These are phyloP conservation scores for Eupithecia centaureata DNA, from an alignment of 2,888 invertebrate species.

Conservation along the genomic window DNA sequence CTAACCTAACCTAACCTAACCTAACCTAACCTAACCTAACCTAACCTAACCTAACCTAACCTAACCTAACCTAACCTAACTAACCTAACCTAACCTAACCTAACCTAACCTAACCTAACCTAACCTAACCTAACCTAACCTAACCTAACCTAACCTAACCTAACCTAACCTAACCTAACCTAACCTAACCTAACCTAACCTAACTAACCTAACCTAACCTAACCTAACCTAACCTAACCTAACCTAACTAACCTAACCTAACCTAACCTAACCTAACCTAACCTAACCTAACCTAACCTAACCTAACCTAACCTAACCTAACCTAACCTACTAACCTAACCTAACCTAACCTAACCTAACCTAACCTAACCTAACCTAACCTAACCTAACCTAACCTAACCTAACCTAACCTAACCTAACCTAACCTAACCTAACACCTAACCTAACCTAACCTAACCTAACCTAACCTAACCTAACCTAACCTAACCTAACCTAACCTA, in stretches of 20 bases:
- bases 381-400: slow-evolving; percentile 9
- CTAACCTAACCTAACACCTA: no score
- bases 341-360: no score
- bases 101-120: slow-evolving; percentile 37
- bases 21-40: slow-evolving; percentile 23
- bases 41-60: no score
- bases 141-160: slow-evolving; percentile 26
- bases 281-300: no score
- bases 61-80: no score
- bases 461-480: slow-evolving; percentile 35
- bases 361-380: no score
- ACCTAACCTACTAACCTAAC: no score
- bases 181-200: slow-evolving; percentile 32
- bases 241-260: no score
- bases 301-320: no score
- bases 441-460: slow-evolving; percentile 21
- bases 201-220: slow-evolving; percentile 28
- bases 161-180: slow-evolving; percentile 30
- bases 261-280: no score
- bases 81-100: slow-evolving; percentile 33
- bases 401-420: slow-evolving; percentile 25
- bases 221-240: slow-evolving; percentile 34
- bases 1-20: slow-evolving; percentile 37
- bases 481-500: slow-evolving; percentile 29
- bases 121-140: slow-evolving; percentile 30